Evolutionary conservation across 2,113 vertebrate species (phyloP), one percentile per base, ranked within the genome.

Genomic region (Pangasianodon hypophthalmus): DNA sequence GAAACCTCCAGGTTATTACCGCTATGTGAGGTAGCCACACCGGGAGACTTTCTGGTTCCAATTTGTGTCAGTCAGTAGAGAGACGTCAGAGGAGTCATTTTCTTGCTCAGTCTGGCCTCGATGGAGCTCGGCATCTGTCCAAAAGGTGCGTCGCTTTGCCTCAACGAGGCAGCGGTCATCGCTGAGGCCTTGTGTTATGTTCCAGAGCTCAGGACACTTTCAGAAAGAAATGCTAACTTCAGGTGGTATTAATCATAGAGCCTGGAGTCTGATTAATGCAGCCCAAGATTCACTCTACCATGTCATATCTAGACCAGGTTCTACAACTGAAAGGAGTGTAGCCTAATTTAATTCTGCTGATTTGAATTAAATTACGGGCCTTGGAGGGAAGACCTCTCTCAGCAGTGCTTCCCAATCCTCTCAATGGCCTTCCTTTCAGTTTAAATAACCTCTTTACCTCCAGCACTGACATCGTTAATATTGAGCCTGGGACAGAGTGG

Each of bases 381-480:
- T 81, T 54, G 32, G 71, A 86, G 48, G 75, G 75, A 64, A 81
- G 87, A 88, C 52, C 56, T 46, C 32, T 81, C 58, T 89, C 71
- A 37, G 73, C 58, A 32, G 73, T 46, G 73, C 58, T 86, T 89
- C 83, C 69, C 84, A 86, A 50, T 77, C 96, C 94, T 95, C 37
- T 26, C 73, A 0, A 52, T 95, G 95, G 96, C 96, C 96, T 94
- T 83, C 94, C 94, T 92, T 97, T 97, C 96, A 97, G 93, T 26
- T 54, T 19, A 6, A 89, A 82, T 90, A 96, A 97, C 97, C 97
- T 96, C 83, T 67, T 86, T 84, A 96, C 94, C 94, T 94, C 92
- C 93, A 85, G 94, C 93, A 94, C 94, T 90, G 88, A 64, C 91
- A 95, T 96, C 94, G 94, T 96, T 96, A 96, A 96, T 97, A 96